These are phyloP conservation scores for Limnephilus lunatus DNA, from an alignment of 2,888 invertebrate species.

Conservation along the genomic window DNA sequence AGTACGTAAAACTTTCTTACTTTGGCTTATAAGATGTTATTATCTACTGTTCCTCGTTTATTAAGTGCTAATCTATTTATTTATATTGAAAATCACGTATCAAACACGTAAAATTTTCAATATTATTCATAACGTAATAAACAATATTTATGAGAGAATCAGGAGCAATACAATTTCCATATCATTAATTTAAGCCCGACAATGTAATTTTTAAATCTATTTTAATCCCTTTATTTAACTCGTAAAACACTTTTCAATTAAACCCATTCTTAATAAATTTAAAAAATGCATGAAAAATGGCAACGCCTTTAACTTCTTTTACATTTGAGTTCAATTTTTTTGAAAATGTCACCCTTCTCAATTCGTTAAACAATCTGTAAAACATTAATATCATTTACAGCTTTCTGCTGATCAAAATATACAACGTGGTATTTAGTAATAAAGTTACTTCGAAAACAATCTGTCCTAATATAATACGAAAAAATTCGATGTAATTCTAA, in stretches of 20 bases:
- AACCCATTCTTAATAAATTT: too few species aligned
- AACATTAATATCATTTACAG: background rate
- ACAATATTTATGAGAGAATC: background rate
- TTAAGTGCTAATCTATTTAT: too few species aligned
- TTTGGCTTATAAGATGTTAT: too few species aligned
- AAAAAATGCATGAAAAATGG: background rate
- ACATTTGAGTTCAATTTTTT: background rate
- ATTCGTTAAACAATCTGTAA: background rate
- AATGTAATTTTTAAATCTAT: background rate
- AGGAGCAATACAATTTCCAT: background rate
- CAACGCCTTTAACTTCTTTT: too few species aligned
- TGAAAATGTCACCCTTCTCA: background rate
- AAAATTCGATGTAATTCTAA: background rate
- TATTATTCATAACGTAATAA: background rate
- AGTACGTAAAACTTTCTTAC: background rate
- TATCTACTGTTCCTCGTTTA: too few species aligned
- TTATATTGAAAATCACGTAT: too few species aligned
- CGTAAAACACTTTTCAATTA: background rate
- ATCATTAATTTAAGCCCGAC: background rate
- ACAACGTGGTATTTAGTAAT: background rate
- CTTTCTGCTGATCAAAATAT: background rate
- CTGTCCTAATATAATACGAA: background rate
- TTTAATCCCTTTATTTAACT: background rate
- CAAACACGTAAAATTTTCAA: background rate
- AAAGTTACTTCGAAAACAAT: background rate